phyloP scores from a whole-genome alignment of 1,140 invertebrate genomes.

The Tetragonula clypearis region DNA sequence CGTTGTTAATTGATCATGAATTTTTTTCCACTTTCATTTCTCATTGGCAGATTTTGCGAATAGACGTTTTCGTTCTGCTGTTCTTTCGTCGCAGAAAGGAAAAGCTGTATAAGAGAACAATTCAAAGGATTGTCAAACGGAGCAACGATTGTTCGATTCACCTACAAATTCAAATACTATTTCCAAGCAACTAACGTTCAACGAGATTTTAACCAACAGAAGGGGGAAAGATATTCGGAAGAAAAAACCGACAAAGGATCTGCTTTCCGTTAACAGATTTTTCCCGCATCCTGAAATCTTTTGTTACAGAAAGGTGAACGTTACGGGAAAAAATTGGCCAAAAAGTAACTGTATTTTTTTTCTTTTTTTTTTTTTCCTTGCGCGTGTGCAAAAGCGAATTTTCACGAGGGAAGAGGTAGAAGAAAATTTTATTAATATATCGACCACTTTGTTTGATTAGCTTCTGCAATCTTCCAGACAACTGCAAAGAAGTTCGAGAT shows the following conservation, averaged over 20 bases:
- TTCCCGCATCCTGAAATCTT: not conserved
- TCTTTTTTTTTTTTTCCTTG: too few relatives aligned
- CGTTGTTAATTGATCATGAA: not conserved
- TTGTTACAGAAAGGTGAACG: not conserved
- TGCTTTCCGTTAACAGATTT: not conserved
- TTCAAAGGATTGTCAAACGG: not conserved
- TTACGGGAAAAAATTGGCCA: too few relatives aligned
- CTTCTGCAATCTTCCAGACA: too few relatives aligned
- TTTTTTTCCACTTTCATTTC: not conserved
- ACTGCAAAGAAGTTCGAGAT: too few relatives aligned
- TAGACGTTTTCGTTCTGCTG: not conserved
- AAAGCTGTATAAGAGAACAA: not conserved
- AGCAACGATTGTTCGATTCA: not conserved
- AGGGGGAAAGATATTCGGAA: not conserved
- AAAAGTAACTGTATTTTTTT: too few relatives aligned
- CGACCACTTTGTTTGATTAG: too few relatives aligned
- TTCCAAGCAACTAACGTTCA: not conserved
- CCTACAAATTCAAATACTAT: not conserved
- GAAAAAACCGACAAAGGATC: too few relatives aligned
- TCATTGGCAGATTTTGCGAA: not conserved
- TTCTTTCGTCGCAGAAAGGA: too few relatives aligned
- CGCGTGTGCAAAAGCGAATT: too few relatives aligned
- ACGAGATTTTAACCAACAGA: not conserved
- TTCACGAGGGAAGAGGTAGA: too few relatives aligned
- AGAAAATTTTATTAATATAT: too few relatives aligned